A percentile compares a stretch with the other conserved stretches of the same genome.
These are phyloP conservation scores for Acanthisitta chloris DNA, from an alignment of 2,113 vertebrate species.

Conservation along the genomic window DNA sequence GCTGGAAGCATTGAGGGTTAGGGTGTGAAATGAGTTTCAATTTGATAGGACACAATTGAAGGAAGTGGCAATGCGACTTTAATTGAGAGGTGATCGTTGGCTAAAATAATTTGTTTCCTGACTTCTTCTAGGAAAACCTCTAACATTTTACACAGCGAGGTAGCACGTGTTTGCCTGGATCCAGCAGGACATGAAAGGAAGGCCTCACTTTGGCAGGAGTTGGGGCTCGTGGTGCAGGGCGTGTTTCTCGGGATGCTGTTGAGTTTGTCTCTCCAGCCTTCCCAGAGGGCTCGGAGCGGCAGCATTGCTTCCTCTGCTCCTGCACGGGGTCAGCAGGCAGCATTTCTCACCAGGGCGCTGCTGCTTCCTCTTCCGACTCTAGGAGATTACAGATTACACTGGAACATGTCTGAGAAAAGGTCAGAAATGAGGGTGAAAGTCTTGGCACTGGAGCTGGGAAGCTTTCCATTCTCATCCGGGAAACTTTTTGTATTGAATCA, in stretches of 20 bases:
- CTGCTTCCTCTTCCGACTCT: slow-evolving; percentile 79
- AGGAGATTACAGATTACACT: slow-evolving; percentile 77
- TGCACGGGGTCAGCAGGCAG: slow-evolving; percentile 77
- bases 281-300: slow-evolving; percentile 30
- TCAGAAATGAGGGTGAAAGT: slow-evolving; percentile 74
- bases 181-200: background rate
- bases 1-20: background rate
- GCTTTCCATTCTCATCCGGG: slow-evolving; percentile 70
- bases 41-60: background rate
- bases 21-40: background rate
- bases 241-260: background rate
- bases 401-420: slow-evolving; percentile 77
- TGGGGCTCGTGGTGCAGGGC: background rate
- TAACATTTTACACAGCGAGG: background rate
- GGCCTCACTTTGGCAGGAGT: background rate
- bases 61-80: background rate
- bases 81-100: background rate
- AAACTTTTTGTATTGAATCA: background rate
- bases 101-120: slow-evolving; percentile 1
- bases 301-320: slow-evolving; percentile 65
- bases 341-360: slow-evolving; percentile 78
- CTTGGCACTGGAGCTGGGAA: slow-evolving; percentile 75
- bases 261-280: slow-evolving; percentile 39
- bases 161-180: background rate
- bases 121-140: background rate